A percentile compares a stretch with the other conserved stretches of the same genome.
Conservation (phyloP, 2,888 invertebrate species). For the Himalopsyche anomala region DNA sequence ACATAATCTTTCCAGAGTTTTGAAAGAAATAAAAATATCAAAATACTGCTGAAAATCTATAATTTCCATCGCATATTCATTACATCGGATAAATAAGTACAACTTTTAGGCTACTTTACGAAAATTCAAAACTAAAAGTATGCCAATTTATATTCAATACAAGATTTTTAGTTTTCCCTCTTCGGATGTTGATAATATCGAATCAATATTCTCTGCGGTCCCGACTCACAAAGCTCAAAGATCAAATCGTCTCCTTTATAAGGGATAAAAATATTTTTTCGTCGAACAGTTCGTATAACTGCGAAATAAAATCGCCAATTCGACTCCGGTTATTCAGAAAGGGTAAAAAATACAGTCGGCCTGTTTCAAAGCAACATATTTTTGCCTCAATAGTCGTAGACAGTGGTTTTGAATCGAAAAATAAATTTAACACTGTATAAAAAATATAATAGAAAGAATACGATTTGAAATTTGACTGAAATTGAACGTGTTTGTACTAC, state of each 20-base stretch:
- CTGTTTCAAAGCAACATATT: neutral
- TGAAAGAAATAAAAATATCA: neutral
- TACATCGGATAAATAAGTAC: neutral
- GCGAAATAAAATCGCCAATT: slow-evolving; percentile 20
- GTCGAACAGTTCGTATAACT: slow-evolving; percentile 29
- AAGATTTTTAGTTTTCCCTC: slow-evolving; percentile 26
- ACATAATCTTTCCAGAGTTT: neutral
- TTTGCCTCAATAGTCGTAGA: slow-evolving; percentile 2
- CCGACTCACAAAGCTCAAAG: slow-evolving; percentile 12
- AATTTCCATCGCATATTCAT: neutral
- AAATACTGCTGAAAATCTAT: neutral
- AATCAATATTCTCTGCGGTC: slow-evolving; percentile 31
- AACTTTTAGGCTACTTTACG: neutral
- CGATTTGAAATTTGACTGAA: too few relatives aligned
- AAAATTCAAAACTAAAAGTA: slow-evolving; percentile 30
- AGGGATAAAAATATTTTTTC: slow-evolving; percentile 31
- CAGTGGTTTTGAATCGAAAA: neutral
- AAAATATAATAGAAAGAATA: too few relatives aligned
- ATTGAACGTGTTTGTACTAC: too few relatives aligned
- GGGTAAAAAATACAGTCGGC: slow-evolving; percentile 22
- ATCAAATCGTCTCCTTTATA: slow-evolving; percentile 24
- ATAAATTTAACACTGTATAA: too few relatives aligned
- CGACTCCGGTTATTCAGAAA: slow-evolving; percentile 18
- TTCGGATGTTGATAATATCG: slow-evolving; percentile 26
- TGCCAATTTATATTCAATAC: slow-evolving; percentile 16